A percentile compares a stretch with the other conserved stretches of the same genome.
Conservation (phyloP, 2,888 invertebrate genomes). For the Incurvaria masculella region DNA sequence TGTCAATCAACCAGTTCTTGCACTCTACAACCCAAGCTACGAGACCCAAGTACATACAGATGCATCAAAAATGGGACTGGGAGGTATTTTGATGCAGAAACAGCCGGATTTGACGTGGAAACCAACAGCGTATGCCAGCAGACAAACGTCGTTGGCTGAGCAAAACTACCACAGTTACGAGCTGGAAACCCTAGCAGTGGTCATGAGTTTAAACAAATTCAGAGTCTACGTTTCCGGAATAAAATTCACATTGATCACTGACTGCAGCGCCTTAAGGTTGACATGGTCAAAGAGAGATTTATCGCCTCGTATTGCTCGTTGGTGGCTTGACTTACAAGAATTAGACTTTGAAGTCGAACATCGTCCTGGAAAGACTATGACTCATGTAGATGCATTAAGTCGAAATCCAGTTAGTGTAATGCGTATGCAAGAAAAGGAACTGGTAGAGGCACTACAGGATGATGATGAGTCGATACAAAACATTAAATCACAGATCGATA, state of each 20-base stretch:
- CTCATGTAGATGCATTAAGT: constrained; percentile 18
- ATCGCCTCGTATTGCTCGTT: constrained; percentile 18
- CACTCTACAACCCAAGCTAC: constrained; percentile 1
- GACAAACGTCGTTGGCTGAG: too few relatives aligned
- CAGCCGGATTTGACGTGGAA: too few relatives aligned
- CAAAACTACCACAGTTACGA: constrained; percentile 17
- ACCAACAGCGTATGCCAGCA: too few relatives aligned
- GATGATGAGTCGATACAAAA: not conserved
- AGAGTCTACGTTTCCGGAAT: constrained; percentile 23
- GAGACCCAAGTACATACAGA: too few relatives aligned
- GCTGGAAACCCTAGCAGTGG: constrained; percentile 26
- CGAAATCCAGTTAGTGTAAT: constrained; percentile 9
- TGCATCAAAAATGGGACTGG: too few relatives aligned
- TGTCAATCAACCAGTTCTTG: constrained; percentile 2
- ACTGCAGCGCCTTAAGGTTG: constrained; percentile 14
- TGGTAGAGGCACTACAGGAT: not conserved
- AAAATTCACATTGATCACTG: constrained; percentile 21
- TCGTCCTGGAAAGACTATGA: constrained; percentile 15
- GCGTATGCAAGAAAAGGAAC: not conserved
- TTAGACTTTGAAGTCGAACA: constrained; percentile 15
- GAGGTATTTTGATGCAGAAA: too few relatives aligned
- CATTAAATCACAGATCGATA: not conserved
- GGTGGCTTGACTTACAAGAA: constrained; percentile 18
- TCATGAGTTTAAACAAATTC: constrained; percentile 23
- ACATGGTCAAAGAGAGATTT: constrained; percentile 16